Conservation (phyloP, 2,888 invertebrate species). For the Harpalus rubripes region DNA sequence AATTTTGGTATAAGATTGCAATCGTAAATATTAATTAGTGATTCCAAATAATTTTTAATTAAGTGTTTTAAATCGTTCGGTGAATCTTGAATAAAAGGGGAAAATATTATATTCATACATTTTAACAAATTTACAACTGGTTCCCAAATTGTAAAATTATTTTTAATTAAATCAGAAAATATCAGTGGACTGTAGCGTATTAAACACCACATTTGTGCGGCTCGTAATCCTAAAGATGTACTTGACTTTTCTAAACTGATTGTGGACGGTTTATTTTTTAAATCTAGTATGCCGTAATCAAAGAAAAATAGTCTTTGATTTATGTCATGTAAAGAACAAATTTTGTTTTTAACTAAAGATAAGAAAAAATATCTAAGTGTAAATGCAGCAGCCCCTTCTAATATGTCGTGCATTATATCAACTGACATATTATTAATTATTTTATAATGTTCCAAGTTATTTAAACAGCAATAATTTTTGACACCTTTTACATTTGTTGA, state of each 20-base stretch:
- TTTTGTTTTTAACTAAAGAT: background rate
- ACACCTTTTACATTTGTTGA: background rate
- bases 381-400: background rate
- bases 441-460: no score
- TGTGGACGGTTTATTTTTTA: slow-evolving; percentile 6
- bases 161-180: slow-evolving; percentile 4
- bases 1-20: background rate
- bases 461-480: slow-evolving; percentile 2
- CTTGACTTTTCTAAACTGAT: slow-evolving; percentile 19
- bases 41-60: no score
- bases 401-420: slow-evolving; percentile 1
- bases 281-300: background rate
- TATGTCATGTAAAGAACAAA: background rate
- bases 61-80: no score
- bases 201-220: slow-evolving; percentile 1
- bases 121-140: background rate
- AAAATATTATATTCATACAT: background rate
- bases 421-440: slow-evolving; percentile 10
- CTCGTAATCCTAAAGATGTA: background rate
- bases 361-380: background rate
- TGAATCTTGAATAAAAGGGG: background rate
- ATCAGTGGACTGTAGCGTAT: background rate
- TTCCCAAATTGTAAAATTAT: background rate
- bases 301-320: slow-evolving; percentile 13
- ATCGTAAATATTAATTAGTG: background rate